These are phyloP conservation scores for Nannoperca australis DNA, from an alignment of 2,797 vertebrate genomes.

Conservation along the genomic window DNA sequence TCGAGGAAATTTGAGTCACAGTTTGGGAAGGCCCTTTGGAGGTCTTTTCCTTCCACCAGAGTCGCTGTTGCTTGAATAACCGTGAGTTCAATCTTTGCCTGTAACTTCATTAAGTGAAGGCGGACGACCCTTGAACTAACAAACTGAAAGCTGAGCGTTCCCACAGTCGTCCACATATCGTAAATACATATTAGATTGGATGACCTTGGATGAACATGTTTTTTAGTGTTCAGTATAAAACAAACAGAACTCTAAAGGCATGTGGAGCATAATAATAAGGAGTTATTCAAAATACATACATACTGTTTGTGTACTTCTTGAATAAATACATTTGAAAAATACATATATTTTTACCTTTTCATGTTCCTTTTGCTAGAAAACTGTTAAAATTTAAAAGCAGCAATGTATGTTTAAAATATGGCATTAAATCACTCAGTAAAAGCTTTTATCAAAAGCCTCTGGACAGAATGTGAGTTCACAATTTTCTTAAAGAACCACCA, in stretches of 20 bases:
- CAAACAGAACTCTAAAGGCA: constrained; percentile 38
- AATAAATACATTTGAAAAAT: constrained; percentile 86
- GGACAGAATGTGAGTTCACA: constrained; percentile 43
- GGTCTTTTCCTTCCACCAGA: constrained; percentile 34
- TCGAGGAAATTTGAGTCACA: constrained; percentile 70
- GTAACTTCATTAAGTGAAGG: constrained; percentile 61
- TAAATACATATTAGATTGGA: constrained; percentile 24
- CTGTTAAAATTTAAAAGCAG: constrained; percentile 69
- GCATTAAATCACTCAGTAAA: constrained; percentile 48
- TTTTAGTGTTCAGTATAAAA: constrained; percentile 51
- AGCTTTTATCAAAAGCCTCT: constrained; percentile 48
- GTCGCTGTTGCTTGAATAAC: constrained; percentile 59
- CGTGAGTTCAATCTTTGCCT: constrained; percentile 48
- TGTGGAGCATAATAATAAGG: constrained; percentile 30
- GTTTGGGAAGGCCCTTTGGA: constrained; percentile 34
- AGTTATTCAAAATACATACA: constrained; percentile 73
- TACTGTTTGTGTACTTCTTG: constrained; percentile 63
- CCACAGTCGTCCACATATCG: constrained; percentile 12
- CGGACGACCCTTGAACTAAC: constrained; percentile 52
- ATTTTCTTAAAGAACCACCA: constrained; percentile 49
- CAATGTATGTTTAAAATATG: constrained; percentile 72
- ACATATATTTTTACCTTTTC: constrained; percentile 70
- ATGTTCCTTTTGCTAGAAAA: constrained; percentile 65
- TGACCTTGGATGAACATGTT: constrained; percentile 30
- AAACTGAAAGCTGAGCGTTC: constrained; percentile 40